A percentile compares a stretch with the other conserved stretches of the same genome.
These are phyloP conservation scores for Sinocyclocheilus rhinocerous DNA, from an alignment of 2,113 vertebrate species.

Conservation along the genomic window DNA sequence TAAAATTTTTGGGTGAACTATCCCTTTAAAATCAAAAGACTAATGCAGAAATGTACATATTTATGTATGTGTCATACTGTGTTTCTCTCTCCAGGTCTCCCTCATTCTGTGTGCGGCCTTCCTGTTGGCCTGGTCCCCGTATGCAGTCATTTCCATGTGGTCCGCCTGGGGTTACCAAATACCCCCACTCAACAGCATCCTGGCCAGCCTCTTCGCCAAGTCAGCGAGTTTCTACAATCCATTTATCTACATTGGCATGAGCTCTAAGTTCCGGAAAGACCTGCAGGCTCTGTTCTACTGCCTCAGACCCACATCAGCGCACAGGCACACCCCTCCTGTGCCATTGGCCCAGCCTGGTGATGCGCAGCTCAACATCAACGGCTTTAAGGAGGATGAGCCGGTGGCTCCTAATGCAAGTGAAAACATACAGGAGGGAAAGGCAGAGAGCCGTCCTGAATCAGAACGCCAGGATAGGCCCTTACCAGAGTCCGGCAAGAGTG, in stretches of 20 bases:
- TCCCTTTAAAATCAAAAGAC: neutral
- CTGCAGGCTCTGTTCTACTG: conserved; percentile 57
- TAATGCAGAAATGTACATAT: neutral
- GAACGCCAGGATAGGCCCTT: neutral
- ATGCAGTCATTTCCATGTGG: conserved; percentile 59
- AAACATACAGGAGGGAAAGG: neutral
- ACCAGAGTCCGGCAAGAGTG: neutral
- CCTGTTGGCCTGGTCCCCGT: conserved; percentile 63
- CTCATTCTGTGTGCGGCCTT: conserved; percentile 68
- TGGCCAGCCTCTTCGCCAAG: conserved; percentile 65
- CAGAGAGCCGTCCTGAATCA: neutral
- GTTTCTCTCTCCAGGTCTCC: conserved; percentile 61
- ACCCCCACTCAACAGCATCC: conserved; percentile 64
- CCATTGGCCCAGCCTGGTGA: conserved; percentile 23
- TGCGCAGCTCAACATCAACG: conserved; percentile 36
- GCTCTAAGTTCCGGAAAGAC: conserved; percentile 64
- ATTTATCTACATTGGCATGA: conserved; percentile 69
- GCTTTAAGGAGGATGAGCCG: conserved; percentile 3
- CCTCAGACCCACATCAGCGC: conserved; percentile 44
- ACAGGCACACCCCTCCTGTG: neutral
- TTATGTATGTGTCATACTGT: neutral
- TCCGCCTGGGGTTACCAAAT: conserved; percentile 61
- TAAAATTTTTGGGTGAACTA: too few species aligned
- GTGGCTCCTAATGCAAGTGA: neutral
- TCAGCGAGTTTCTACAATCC: conserved; percentile 70